Evolutionary conservation across 2,797 vertebrate species (phyloP), one percentile per base, ranked within the genome.

Genomic region (Morus bassanus): DNA sequence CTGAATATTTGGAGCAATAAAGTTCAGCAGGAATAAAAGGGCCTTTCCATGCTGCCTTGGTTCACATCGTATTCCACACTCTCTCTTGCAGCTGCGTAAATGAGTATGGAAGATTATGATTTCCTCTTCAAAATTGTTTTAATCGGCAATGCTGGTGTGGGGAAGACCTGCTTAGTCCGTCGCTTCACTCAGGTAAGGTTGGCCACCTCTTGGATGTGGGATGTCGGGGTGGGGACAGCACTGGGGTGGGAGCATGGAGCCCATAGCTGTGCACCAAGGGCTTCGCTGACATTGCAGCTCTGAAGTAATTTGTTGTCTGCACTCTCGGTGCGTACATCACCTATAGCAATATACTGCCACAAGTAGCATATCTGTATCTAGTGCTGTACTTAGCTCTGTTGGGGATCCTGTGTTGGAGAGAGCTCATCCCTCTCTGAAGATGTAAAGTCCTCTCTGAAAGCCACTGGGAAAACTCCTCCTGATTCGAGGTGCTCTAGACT

Each of bases 91-190:
- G 99, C 98, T 99, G 98, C 98, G 97, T 98, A 98, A 98, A 98
- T 99, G 99, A 99, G 99, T 98, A 99, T 99, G 99, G 99, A 99
- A 99, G 99, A 99, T 99, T 99, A 99, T 99, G 99, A 99, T 98
- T 99, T 99, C 98, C 98, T 99, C 97, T 99, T 99, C 98, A 99
- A 99, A 98, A 99, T 99, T 97, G 99, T 99, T 98, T 99, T 99
- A 96, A 99, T 99, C 46, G 99, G 99, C 98, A 99, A 99, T 95
- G 99, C 99, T 39, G 99, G 99, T 37, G 99, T 99, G 93, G 99
- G 99, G 94, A 99, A 99, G 98, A 99, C 99, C 97, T 99, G 99
- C 98, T 98, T 99, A 53, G 99, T 99, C 89, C 98, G 99, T 95
- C 98, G 99, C 91, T 99, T 99, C 97, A 99, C 99, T 98, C 99